These are phyloP conservation scores for Fratercula arctica DNA, from an alignment of 2,797 vertebrate species.

Conservation along the genomic window DNA sequence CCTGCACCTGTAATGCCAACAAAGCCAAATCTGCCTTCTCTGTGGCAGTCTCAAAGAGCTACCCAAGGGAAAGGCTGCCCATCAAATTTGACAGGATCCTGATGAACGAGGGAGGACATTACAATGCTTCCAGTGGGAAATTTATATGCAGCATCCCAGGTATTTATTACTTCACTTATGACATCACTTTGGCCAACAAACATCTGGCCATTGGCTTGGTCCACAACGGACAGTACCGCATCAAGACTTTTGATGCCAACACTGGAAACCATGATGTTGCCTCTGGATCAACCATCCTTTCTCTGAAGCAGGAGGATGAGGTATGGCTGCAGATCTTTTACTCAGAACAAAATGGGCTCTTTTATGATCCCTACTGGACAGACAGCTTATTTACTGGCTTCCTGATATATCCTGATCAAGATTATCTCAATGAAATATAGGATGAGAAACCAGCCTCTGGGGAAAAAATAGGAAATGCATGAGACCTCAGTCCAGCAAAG, in stretches of 20 bases:
- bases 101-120: conserved; percentile 93
- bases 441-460: background rate
- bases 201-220: conserved; percentile 96
- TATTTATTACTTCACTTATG: conserved; percentile 95
- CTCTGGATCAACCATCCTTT: conserved; percentile 92
- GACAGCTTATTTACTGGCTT: conserved; percentile 98
- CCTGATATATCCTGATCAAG: conserved; percentile 91
- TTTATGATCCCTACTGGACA: conserved; percentile 97
- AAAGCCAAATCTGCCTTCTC: conserved; percentile 91
- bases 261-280: conserved; percentile 96
- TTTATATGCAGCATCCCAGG: conserved; percentile 91
- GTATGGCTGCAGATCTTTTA: conserved; percentile 99
- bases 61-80: conserved; percentile 90
- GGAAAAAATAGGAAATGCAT: background rate
- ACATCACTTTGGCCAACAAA: conserved; percentile 95
- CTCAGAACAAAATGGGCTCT: conserved; percentile 95
- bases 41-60: conserved; percentile 93
- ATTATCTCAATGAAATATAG: conserved; percentile 81
- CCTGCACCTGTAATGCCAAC: conserved; percentile 83
- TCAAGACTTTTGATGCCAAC: conserved; percentile 96
- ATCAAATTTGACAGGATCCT: conserved; percentile 95
- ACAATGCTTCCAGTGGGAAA: conserved; percentile 91
- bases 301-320: conserved; percentile 85
- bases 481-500: background rate
- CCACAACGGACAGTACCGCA: conserved; percentile 94